A percentile compares a stretch with the other conserved stretches of the same genome.
Evolutionary conservation across 30 jellyfish, hydroid and myxozoan species (phyloP).

Genomic region (Aurelia aurita): DNA sequence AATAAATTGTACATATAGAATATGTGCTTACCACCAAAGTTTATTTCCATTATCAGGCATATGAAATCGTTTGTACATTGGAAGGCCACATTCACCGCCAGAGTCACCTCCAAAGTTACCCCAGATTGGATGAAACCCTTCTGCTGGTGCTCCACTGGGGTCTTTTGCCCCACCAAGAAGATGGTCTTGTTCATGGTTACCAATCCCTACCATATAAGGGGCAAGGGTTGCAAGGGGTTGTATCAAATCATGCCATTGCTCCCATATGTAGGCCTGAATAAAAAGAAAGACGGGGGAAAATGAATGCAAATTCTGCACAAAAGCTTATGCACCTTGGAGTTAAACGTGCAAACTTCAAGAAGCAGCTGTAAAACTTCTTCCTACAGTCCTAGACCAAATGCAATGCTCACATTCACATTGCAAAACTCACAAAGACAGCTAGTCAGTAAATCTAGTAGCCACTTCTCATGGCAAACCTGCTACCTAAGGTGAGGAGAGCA

Average conservation of each 20-base stretch:
- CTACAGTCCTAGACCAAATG: too few relatives aligned
- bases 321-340: too few relatives aligned
- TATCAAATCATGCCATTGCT: constrained; percentile 75
- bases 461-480: too few relatives aligned
- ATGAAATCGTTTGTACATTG: constrained; percentile 85
- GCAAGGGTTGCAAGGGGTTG: constrained; percentile 86
- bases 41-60: constrained; percentile 95
- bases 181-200: constrained; percentile 96
- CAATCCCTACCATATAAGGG: constrained; percentile 94
- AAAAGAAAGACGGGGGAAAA: too few relatives aligned
- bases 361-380: too few relatives aligned
- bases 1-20: too few relatives aligned
- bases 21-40: constrained; percentile 79
- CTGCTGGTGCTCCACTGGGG: constrained; percentile 93
- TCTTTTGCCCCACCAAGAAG: constrained; percentile 82
- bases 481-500: too few relatives aligned
- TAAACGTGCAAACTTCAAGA: too few relatives aligned
- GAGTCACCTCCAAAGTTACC: constrained; percentile 79
- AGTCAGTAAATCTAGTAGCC: too few relatives aligned
- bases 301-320: too few relatives aligned
- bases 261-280: constrained; percentile 93
- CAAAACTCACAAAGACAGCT: too few relatives aligned
- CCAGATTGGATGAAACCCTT: constrained; percentile 90
- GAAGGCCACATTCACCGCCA: constrained; percentile 97
- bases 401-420: too few relatives aligned